phyloP scores from a whole-genome alignment of 2,797 vertebrate species.

The Gymnodraco acuticeps region DNA sequence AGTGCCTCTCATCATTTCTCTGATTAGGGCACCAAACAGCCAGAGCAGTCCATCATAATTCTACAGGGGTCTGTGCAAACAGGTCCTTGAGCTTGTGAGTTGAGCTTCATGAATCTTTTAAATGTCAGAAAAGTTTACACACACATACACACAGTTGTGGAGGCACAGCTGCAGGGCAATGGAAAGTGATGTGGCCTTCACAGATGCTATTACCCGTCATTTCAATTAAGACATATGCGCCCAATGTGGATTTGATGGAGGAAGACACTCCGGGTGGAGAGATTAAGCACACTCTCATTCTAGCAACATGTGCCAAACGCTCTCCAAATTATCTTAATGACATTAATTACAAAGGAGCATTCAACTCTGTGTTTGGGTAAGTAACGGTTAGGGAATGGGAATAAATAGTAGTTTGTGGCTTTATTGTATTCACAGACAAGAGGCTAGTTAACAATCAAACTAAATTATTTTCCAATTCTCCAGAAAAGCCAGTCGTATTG shows the following conservation, averaged over 20 bases:
- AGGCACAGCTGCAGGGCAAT: conserved; percentile 70
- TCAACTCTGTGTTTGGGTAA: conserved; percentile 74
- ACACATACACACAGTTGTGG: conserved; percentile 37
- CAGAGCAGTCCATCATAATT: conserved; percentile 62
- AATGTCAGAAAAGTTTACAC: conserved; percentile 61
- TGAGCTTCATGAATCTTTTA: conserved; percentile 76
- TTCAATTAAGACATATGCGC: conserved; percentile 79
- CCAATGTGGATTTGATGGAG: conserved; percentile 70
- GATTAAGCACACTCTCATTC: conserved; percentile 75
- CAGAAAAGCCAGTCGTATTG: conserved; percentile 1
- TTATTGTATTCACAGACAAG: conserved; percentile 25
- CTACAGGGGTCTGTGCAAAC: conserved; percentile 49
- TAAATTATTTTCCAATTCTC: background rate
- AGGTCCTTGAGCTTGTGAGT: conserved; percentile 65
- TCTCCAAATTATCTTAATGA: conserved; percentile 78
- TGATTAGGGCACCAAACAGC: conserved; percentile 61
- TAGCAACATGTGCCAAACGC: conserved; percentile 72
- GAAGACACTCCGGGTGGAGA: conserved; percentile 72
- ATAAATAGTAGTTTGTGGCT: conserved; percentile 52
- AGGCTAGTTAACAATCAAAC: conserved; percentile 1
- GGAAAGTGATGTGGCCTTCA: conserved; percentile 75
- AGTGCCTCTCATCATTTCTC: conserved; percentile 56
- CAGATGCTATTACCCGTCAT: conserved; percentile 75
- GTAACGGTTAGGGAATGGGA: conserved; percentile 62
- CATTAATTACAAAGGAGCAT: conserved; percentile 77